Conservation (phyloP, 1,140 invertebrate genomes). For the Propsilocerus akamusi region DNA sequence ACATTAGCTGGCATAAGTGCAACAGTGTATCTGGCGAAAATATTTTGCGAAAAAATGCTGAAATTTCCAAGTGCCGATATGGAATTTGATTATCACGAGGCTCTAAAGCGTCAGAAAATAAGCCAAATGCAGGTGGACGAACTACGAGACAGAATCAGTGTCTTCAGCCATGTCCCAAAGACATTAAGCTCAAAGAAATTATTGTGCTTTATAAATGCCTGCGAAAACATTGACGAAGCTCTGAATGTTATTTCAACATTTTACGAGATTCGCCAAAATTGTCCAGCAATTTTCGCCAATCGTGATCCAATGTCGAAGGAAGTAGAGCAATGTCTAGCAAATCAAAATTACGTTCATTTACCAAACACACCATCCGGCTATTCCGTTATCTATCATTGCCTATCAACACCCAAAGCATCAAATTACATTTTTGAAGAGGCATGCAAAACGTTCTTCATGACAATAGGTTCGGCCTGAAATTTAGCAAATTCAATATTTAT, state of each 20-base stretch:
- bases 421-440: constrained; percentile 8
- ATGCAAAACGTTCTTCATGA: constrained; percentile 7
- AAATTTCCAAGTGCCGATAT: constrained; percentile 2
- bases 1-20: neutral
- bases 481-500: too few relatives aligned
- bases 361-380: constrained; percentile 1
- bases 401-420: constrained; percentile 5
- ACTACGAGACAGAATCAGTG: neutral
- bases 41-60: neutral
- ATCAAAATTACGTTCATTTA: constrained; percentile 6
- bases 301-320: constrained; percentile 19
- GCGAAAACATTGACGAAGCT: constrained; percentile 30
- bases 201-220: constrained; percentile 37
- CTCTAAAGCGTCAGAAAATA: neutral
- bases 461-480: too few relatives aligned
- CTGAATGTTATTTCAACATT: constrained; percentile 36
- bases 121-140: neutral
- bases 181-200: constrained; percentile 29
- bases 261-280: constrained; percentile 30
- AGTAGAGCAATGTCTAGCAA: constrained; percentile 12
- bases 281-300: constrained; percentile 36
- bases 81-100: constrained; percentile 5
- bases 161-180: constrained; percentile 18
- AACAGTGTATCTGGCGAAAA: neutral
- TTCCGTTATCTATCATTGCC: constrained; percentile 6